Evolutionary conservation across 2,888 invertebrate genomes (phyloP).

Genomic region (Drosophila fungiperda): DNA sequence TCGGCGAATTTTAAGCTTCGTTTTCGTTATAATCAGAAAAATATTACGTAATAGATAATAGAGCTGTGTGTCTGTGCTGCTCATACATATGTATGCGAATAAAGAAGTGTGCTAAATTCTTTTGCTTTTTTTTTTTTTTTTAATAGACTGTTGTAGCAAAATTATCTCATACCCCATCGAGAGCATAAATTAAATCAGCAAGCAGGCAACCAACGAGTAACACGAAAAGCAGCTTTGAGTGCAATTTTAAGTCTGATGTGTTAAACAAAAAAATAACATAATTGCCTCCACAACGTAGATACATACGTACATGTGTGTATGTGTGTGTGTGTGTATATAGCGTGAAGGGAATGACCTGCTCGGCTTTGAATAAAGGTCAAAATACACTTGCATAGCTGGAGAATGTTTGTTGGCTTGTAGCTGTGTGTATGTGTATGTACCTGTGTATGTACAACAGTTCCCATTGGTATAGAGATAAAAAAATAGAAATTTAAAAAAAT

Average conservation of each 20-base stretch:
- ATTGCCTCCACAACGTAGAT: constrained; percentile 31
- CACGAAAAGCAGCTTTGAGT: constrained; percentile 16
- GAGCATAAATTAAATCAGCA: constrained; percentile 51
- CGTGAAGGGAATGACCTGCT: constrained; percentile 58
- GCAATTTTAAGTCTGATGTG: constrained; percentile 42
- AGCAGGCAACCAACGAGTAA: constrained; percentile 8
- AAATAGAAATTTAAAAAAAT: not conserved
- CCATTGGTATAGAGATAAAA: constrained; percentile 28
- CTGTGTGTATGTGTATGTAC: not conserved
- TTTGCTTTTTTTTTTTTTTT: constrained; percentile 53
- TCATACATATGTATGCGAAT: constrained; percentile 49
- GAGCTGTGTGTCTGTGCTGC: constrained; percentile 41
- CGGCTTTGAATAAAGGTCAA: constrained; percentile 51
- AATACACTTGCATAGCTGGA: constrained; percentile 40
- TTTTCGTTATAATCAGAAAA: constrained; percentile 66
- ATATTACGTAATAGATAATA: constrained; percentile 83
- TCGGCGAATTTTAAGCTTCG: constrained; percentile 72
- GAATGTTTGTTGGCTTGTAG: constrained; percentile 10
- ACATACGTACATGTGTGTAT: not conserved
- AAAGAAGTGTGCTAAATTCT: constrained; percentile 58
- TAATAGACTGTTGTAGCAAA: constrained; percentile 37
- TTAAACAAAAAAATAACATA: constrained; percentile 26
- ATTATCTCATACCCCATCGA: constrained; percentile 52
- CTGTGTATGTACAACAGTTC: constrained; percentile 19
- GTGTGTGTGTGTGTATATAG: constrained; percentile 10